Evolutionary conservation across 2,797 vertebrate genomes (phyloP).

Genomic region (Channallabes apus): DNA sequence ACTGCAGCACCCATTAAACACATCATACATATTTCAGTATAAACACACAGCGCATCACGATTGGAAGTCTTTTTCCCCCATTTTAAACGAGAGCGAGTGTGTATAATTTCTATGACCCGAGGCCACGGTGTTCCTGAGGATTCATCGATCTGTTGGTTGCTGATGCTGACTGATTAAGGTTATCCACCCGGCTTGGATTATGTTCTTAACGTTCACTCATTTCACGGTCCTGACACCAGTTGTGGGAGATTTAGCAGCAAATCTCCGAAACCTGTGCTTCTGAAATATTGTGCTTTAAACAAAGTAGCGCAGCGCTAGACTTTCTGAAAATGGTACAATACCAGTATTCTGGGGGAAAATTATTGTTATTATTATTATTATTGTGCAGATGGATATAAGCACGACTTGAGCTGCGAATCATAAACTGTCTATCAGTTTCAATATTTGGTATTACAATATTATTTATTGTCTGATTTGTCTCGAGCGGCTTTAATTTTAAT

Average conservation of each 20-base stretch:
- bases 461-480: too few relatives aligned
- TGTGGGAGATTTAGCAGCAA: background rate
- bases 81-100: background rate
- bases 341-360: too few relatives aligned
- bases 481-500: too few relatives aligned
- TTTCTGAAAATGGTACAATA: too few relatives aligned
- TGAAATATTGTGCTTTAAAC: too few relatives aligned
- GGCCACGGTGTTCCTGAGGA: background rate
- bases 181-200: background rate
- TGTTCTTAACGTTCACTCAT: constrained; percentile 16
- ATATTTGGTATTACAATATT: too few relatives aligned
- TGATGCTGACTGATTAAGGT: constrained; percentile 19
- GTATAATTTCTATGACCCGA: background rate
- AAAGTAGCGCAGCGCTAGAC: too few relatives aligned
- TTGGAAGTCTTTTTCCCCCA: background rate
- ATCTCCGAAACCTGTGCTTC: background rate
- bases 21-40: too few relatives aligned
- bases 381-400: too few relatives aligned
- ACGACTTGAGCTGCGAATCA: too few relatives aligned
- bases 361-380: too few relatives aligned
- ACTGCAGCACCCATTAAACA: background rate
- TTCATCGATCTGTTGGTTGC: background rate
- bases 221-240: constrained; percentile 22
- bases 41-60: background rate
- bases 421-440: too few relatives aligned